Conservation (phyloP, 2,888 invertebrate species). For the Calliphora vomitoria region DNA sequence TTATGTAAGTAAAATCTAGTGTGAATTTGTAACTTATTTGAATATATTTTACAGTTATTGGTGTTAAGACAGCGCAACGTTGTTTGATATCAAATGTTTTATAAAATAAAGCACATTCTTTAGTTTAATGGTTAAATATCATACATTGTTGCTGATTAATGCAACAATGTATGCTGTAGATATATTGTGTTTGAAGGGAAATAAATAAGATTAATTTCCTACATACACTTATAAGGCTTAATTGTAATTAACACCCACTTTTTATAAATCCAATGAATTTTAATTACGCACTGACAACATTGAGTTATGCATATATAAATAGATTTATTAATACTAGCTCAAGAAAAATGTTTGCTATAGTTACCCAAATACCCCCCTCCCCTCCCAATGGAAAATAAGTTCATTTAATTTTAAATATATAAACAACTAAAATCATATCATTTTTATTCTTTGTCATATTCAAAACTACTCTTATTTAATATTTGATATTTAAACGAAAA, state of each 20-base stretch:
- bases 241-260: conserved; percentile 29
- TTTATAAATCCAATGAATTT: background rate
- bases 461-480: too few species aligned
- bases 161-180: background rate
- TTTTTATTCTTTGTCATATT: too few species aligned
- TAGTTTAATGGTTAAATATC: background rate
- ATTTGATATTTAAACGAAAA: too few species aligned
- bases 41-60: conserved; percentile 4
- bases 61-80: background rate
- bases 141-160: conserved; percentile 24
- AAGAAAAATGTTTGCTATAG: too few species aligned
- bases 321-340: too few species aligned
- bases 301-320: too few species aligned
- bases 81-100: background rate
- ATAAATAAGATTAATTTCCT: background rate
- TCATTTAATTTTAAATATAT: too few species aligned
- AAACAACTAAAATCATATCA: too few species aligned
- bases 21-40: background rate
- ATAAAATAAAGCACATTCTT: background rate
- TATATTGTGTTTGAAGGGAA: background rate
- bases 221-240: conserved; percentile 19
- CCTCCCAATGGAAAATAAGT: too few species aligned
- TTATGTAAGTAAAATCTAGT: background rate
- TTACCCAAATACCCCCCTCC: too few species aligned
- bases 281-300: background rate